These are phyloP conservation scores for Solea senegalensis DNA, from an alignment of 2,113 vertebrate genomes.

Conservation along the genomic window DNA sequence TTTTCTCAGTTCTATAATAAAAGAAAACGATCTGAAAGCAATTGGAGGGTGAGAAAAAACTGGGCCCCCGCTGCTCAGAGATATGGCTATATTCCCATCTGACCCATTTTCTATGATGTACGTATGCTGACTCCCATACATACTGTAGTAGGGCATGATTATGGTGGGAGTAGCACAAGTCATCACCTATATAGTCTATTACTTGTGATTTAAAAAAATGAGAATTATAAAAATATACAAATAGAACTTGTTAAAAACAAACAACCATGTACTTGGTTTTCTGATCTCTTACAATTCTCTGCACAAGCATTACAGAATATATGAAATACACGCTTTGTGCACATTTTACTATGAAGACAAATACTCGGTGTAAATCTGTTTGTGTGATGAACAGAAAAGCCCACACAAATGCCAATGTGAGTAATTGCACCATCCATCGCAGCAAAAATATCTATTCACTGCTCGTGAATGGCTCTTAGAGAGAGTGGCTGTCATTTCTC, in stretches of 20 bases:
- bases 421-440: slow-evolving; percentile 28
- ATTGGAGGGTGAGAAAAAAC: slow-evolving; percentile 36
- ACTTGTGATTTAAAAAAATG: background rate
- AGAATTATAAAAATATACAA: background rate
- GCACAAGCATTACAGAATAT: background rate
- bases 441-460: slow-evolving; percentile 33
- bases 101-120: slow-evolving; percentile 52
- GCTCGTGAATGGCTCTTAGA: slow-evolving; percentile 18
- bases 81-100: slow-evolving; percentile 42
- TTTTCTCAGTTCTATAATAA: slow-evolving; percentile 5
- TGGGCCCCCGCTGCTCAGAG: slow-evolving; percentile 30
- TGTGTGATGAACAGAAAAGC: slow-evolving; percentile 5
- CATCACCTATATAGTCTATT: slow-evolving; percentile 7
- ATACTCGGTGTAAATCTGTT: background rate
- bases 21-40: slow-evolving; percentile 29
- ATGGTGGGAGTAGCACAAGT: slow-evolving; percentile 1
- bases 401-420: background rate
- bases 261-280: background rate
- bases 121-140: slow-evolving; percentile 13
- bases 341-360: slow-evolving; percentile 1
- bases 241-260: background rate
- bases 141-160: background rate
- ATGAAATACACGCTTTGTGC: background rate
- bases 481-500: slow-evolving; percentile 26
- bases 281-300: background rate